Base-by-base conservation (phyloP, 2,888 invertebrate species). In the Sinopyrophorus schimmeli region DNA sequence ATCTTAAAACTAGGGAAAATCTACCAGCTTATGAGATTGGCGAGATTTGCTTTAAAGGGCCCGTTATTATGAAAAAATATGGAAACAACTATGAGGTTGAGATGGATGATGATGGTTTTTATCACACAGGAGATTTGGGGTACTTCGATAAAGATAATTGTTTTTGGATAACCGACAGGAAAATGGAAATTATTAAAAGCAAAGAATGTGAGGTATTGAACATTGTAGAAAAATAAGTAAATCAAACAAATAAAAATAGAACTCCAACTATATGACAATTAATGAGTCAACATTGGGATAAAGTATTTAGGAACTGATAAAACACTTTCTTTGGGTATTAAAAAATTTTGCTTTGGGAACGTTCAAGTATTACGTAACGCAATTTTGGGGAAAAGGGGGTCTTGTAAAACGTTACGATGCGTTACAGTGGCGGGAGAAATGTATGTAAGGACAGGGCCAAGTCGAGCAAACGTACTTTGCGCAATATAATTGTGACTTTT, bases 131-230 rank as follows among this genome's bases (percentile, higher is more conserved):
- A 0, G 92, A 92, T 68, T 75, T 91, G 55, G 91, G 87, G 1
- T 88, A 86, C 68, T 87, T 82, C 58, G 89, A 91, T 64, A 69
- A 79, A 1, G 82, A 89, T 11, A 84, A 83, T 1, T 83, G 78
- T 68, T 86, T 89, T 70, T 90, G 79, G 63, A 82, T 92, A 55
- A 85, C 90, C 1, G 92, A 91, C 68, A 76, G 92, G 53, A 74
- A 91, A 11, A 92, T 92, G 68, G 92, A 92, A 65, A 80, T 93
- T 21, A 92, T 92, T 64, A 93, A 92, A 70, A 90, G 88, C 65
- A 91, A 92, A 69, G 90, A 86, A 20, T 86, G 82, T 62, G 84
- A 87, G 79, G 87, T 88, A 55, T 12, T 2, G 5, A 3, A 18
- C 10, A 5, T n/a, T n/a, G n/a, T n/a, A n/a, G n/a, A n/a, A n/a